phyloP scores from a whole-genome alignment of 2,888 invertebrate species.

The Pegoplata infirma region DNA sequence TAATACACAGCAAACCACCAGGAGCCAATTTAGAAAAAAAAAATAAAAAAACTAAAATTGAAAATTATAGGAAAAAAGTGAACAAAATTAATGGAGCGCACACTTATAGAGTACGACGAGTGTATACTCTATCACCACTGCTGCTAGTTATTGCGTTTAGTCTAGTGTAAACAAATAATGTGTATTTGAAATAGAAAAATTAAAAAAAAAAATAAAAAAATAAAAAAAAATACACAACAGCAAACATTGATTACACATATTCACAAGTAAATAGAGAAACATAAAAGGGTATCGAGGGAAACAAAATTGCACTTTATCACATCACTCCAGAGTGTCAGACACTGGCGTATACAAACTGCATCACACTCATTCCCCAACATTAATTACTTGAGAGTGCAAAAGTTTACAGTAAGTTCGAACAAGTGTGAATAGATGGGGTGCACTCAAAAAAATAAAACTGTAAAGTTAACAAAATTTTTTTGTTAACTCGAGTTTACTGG shows the following conservation, averaged over 20 bases:
- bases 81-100: neutral
- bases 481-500: no score
- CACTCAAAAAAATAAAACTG: no score
- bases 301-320: neutral
- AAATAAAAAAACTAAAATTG: no score
- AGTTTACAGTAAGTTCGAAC: no score
- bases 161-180: constrained; percentile 14
- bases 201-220: neutral
- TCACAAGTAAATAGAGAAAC: neutral
- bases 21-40: neutral
- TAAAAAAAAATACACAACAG: neutral
- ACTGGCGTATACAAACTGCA: no score
- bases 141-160: constrained; percentile 4
- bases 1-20: neutral
- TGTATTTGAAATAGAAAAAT: neutral
- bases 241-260: neutral
- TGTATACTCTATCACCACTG: constrained; percentile 13
- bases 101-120: neutral
- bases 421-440: no score
- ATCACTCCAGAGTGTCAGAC: neutral
- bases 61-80: no score
- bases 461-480: no score
- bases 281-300: neutral
- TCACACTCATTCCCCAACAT: neutral
- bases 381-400: neutral